Conservation (phyloP, 2,888 invertebrate species). For the Nymphalis c-album region DNA sequence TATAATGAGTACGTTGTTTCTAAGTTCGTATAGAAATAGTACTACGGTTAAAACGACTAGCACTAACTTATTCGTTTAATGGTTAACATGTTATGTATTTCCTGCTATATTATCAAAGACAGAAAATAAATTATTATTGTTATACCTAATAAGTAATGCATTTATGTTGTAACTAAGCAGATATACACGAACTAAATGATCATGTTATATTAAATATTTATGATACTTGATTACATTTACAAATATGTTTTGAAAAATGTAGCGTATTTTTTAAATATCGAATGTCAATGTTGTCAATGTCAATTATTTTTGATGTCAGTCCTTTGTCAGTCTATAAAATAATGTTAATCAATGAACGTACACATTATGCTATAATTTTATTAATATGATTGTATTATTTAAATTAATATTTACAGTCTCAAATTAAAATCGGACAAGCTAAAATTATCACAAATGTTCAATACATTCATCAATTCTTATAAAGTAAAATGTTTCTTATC, state of each 20-base stretch:
- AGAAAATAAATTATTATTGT: neutral
- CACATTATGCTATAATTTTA: slow-evolving; percentile 22
- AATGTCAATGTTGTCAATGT: too few relatives aligned
- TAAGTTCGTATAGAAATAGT: slow-evolving; percentile 37
- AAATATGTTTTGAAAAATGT: neutral
- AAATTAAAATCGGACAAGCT: slow-evolving; percentile 46
- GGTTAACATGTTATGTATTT: slow-evolving; percentile 19
- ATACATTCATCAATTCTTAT: slow-evolving; percentile 25
- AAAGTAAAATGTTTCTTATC: neutral
- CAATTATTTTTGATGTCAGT: neutral
- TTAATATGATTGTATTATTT: slow-evolving; percentile 31
- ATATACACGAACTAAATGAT: neutral
- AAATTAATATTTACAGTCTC: slow-evolving; percentile 58
- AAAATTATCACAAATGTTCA: slow-evolving; percentile 40
- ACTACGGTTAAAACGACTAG: slow-evolving; percentile 40
- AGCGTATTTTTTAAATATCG: neutral
- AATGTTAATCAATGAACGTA: slow-evolving; percentile 5
- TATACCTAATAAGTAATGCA: neutral
- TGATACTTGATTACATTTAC: neutral
- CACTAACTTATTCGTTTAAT: slow-evolving; percentile 30
- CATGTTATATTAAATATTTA: neutral
- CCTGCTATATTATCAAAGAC: neutral
- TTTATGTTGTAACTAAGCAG: neutral
- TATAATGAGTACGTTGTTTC: neutral
- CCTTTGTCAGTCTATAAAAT: neutral